Evolutionary conservation across 2,113 vertebrate genomes (phyloP), one percentile per base, ranked within the genome.

Genomic region (Etheostoma cragini): DNA sequence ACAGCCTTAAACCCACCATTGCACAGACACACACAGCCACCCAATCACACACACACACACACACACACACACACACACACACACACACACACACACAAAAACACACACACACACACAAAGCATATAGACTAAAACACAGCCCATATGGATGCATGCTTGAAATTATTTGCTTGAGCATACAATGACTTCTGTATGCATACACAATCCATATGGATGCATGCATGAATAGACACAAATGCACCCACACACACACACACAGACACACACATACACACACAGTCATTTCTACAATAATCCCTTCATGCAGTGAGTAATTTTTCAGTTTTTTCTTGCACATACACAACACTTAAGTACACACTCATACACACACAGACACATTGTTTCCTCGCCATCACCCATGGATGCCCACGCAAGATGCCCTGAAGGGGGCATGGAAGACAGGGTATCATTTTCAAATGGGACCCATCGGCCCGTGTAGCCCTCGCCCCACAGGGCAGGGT

Each of bases 391-490:
- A 84, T 63, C 90, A 66, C 86, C 82, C 85, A 84, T 87, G 85
- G 77, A 84, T 87, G 77, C 81, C 82, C 84, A 65, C 54, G 70
- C 65, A 16, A 69, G 85, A 81, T 81, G 83, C 86, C 87, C 88
- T 78, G 70, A 78, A 86, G 88, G 91, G 66, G 84, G 75, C 82
- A 88, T 24, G n/a, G 76, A 80, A 78, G 87, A 83, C 84, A 85
- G 74, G 66, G 80, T 93, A 92, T 92, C 87, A 66, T 87, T 94
- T 91, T 92, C 87, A 88, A 86, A 82, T 60, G 70, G 70, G 66
- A 83, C 76, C 76, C 87, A 72, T 8, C 87, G 90, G 82, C 76
- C 85, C 76, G 52, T 89, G 87, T 53, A 84, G 70, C 70, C 78
- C 70, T 72, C 65, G 14, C 74, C 84, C 73, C 84, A 86, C 56